Evolutionary conservation across 2,113 vertebrate species (phyloP), one percentile per base, ranked within the genome.

Genomic region (Lampris megalopsis): DNA sequence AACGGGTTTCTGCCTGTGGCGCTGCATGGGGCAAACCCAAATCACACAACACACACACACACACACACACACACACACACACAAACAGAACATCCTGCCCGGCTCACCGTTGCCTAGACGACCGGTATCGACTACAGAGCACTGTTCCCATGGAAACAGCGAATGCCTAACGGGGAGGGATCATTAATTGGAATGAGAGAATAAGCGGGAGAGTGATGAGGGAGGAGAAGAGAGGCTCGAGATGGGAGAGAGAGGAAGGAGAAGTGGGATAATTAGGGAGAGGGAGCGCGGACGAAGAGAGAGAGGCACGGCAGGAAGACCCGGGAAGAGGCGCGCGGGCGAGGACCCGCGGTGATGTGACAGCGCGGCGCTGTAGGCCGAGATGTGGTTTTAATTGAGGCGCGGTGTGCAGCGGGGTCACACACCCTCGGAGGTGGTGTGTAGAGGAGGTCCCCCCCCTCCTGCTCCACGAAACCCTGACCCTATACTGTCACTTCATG

Each of bases 91-190:
- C 72, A 72, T 80, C 80, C 70, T 84, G 82, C 72, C 77, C 56
- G 81, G 79, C 63, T 73, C 85, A 36, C 60, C 45, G 88, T 94
- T 90, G 84, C 91, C 92, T 91, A 79, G 91, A 84, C 84, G n/a
- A 93, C 93, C 38, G 43, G 60, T 77, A 83, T 91, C 75, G 91
- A 92, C 91, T 91, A 88, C 88, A 83, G 86, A 92, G 83, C 79
- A 79, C 84, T 72, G 92, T 93, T 93, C 85, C 92, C 89, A 93
- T 94, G 91, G 92, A 91, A 93, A 94, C 93, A 88, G 84, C 66
- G 53, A 86, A 92, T 92, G 91, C 92, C 91, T 93, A 84, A 89
- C 92, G 89, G 88, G 91, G 84, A 81, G 84, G 74, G 84, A 86
- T 83, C 83, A 83, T 91, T 94, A 92, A 94, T 93, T 93, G 88